Conservation (phyloP, 1,140 invertebrate species). For the Nasonia longicornis region DNA sequence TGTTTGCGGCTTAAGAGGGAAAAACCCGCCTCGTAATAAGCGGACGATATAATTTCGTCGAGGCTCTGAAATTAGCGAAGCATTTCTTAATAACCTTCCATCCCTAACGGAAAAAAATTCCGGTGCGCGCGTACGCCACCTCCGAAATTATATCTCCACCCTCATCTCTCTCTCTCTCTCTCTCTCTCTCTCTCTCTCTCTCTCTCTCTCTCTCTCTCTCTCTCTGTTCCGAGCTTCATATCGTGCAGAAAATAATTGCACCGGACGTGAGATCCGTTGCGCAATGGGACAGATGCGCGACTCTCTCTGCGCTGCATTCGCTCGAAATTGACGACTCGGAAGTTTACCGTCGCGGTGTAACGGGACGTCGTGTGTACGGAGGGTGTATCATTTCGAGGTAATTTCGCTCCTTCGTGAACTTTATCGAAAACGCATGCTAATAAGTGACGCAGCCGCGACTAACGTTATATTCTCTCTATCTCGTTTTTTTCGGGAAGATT, state of each 20-base stretch:
- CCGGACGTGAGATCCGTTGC: neutral
- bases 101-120: neutral
- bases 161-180: neutral
- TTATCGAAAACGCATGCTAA: conserved; percentile 1
- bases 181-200: no score
- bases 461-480: neutral
- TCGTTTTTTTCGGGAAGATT: no score
- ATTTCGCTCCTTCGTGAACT: neutral
- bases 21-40: neutral
- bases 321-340: neutral
- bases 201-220: no score
- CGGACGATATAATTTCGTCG: neutral
- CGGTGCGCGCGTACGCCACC: neutral
- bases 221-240: neutral
- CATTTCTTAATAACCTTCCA: neutral
- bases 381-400: neutral
- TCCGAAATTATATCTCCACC: neutral
- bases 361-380: neutral
- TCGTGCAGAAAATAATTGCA: conserved; percentile 1
- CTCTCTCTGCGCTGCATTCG: neutral
- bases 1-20: neutral
- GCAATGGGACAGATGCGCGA: neutral
- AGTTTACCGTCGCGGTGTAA: neutral
- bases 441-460: neutral
- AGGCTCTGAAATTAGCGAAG: neutral